Evolutionary conservation across 1,140 invertebrate species (phyloP).

Genomic region (Platorchestia sp.): DNA sequence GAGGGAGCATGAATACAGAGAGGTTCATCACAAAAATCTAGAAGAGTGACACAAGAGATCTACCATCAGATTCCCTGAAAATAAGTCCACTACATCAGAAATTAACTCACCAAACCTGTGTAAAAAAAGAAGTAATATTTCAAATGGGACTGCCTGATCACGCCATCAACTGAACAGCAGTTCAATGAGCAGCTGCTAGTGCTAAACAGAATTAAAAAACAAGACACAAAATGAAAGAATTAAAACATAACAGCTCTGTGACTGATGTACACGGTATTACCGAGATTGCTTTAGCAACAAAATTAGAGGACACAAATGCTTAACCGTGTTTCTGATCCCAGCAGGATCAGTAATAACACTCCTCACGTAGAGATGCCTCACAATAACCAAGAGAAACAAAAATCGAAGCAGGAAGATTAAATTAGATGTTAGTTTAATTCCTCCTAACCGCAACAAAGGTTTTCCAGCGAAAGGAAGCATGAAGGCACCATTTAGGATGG

Average conservation of each 20-base stretch:
- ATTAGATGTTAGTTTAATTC: too few species aligned
- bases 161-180: not conserved
- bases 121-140: not conserved
- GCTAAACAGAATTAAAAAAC: not conserved
- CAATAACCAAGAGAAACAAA: too few species aligned
- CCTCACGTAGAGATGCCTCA: too few species aligned
- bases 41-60: not conserved
- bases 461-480: too few species aligned
- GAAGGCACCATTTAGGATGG: too few species aligned
- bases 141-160: not conserved
- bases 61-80: not conserved
- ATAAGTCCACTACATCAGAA: not conserved
- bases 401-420: too few species aligned
- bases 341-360: too few species aligned
- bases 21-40: not conserved
- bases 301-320: too few species aligned
- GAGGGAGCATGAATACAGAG: slow-evolving; percentile 12
- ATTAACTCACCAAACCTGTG: not conserved
- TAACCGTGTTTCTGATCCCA: too few species aligned
- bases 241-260: not conserved
- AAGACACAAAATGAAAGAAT: not conserved
- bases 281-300: too few species aligned
- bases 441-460: too few species aligned
- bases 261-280: not conserved
- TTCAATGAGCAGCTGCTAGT: not conserved